Base-by-base conservation (phyloP, 1,140 invertebrate species). In the Drosophila aff. region DNA sequence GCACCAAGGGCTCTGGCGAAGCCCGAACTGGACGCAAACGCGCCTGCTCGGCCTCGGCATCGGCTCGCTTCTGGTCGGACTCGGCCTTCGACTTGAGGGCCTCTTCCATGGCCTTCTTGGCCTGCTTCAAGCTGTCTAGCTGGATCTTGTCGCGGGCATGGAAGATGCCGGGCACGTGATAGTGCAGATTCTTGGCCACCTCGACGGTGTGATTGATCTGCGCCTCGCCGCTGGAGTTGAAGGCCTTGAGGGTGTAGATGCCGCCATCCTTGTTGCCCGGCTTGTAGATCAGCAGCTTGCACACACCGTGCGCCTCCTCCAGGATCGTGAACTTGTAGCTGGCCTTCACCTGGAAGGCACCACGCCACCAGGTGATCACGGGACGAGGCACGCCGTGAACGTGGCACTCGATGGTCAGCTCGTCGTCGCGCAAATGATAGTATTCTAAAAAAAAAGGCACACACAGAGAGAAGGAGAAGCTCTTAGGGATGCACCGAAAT, bases 211-310 rank as follows among this genome's bases (percentile, higher is more conserved):
- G 92, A 55, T 76, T 91, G 18, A 92, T 91, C 55, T 93, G 84
- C 2, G 82, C 96, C 93, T 96, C 95, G 18, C 96, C 96, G 46
- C 95, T 93, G 26, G 93, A 90, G 84, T 96, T 96, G 43, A 92
- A 93, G 13, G 95, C 96, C 28, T 95, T 92, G 61, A 96, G 96
- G 11, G 94, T 93, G 65, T 96, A 96, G 72, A 94, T 93, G 47
- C 95, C 96, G 36, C 93, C 93, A 78, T 96, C 95, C 74, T 93
- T 93, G 15, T 93, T 91, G 18, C 91, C 91, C 0, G 94, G 94
- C 58, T 94, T 92, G 76, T 95, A 84, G 58, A 97, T 94, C 79
- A 96, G 95, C 44, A 97, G 91, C 50, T 93, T 93, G 65, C 84
- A 92, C 5, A 93, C 91, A 6, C 92, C 92, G 49, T 93, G 92